Base-by-base conservation (phyloP, 2,888 invertebrate species). In the Ptychoptera albimana region DNA sequence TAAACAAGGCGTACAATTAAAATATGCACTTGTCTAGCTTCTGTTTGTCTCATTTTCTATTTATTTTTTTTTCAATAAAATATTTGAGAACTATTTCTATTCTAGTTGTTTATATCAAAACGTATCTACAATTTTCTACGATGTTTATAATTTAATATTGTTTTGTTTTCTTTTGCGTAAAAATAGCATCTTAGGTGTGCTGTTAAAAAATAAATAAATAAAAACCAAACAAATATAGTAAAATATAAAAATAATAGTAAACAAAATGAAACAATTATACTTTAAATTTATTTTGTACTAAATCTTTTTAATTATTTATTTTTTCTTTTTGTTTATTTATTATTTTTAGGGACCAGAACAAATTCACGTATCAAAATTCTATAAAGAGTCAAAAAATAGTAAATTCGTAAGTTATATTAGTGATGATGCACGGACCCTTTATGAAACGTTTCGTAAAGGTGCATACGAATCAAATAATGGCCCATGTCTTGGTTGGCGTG, bases 381-480 rank as follows among this genome's bases (percentile, higher is more conserved):
- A 82, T 70, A 86, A 86, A 67, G 87, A 88, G 57, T 80, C 86
- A 50, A 86, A 84, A 68, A 86, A 83, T 56, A 88, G 88, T 45
- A 82, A 82, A 63, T 89, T 79, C 64, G 71, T 88, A 51, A 80
- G 80, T 58, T 88, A 78, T 63, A 71, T 91, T 50, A 82, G 82
- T 62, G 85, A 89, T 56, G 92, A 92, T 63, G 82, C 85, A 45
- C 77, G 77, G 59, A 94, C 94, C 43, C 69, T 93, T 35, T 92
- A 87, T 64, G 89, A 92, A 56, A 80, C 82, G 51, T 89, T 93
- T 67, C 80, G 91, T 53, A 77, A 85, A 63, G 94, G 94, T 50
- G 86, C 89, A 55, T 87, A 84, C 68, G 82, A 87, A 64, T 92
- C 92, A 58, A 89, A 89, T 71, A 87, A 89, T 71, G 89, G 88